These are phyloP conservation scores for Pogonophryne albipinna DNA, from an alignment of 2,797 vertebrate species.

Conservation along the genomic window DNA sequence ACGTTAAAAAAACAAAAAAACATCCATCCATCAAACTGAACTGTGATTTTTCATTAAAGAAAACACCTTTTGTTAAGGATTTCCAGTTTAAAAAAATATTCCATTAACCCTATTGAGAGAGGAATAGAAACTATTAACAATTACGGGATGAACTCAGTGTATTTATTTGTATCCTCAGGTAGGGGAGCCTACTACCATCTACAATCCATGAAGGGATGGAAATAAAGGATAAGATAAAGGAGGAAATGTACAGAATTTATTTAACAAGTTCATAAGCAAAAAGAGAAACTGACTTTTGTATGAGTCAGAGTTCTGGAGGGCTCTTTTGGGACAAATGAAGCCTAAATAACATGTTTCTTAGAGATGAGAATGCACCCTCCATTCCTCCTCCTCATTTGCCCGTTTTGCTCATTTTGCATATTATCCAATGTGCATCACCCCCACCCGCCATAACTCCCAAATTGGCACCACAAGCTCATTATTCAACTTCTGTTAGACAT, in stretches of 20 bases:
- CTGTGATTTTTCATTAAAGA: constrained; percentile 21
- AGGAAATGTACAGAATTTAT: constrained; percentile 11
- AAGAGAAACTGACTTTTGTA: constrained; percentile 30
- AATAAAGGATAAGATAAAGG: constrained; percentile 14
- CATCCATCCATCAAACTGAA: background rate
- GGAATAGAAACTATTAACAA: constrained; percentile 16
- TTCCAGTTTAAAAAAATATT: constrained; percentile 12
- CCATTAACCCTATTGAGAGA: constrained; percentile 16
- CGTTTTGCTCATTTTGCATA: constrained; percentile 58
- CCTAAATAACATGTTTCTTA: constrained; percentile 54
- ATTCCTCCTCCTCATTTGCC: constrained; percentile 51
- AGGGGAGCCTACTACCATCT: background rate
- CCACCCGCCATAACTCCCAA: constrained; percentile 40
- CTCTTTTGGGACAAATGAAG: constrained; percentile 65
- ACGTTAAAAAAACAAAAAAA: background rate
- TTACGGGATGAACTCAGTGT: constrained; percentile 1
- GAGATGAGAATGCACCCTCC: constrained; percentile 37
- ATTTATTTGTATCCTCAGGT: constrained; percentile 33
- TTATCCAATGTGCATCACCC: constrained; percentile 40
- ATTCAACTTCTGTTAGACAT: constrained; percentile 46
- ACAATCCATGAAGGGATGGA: background rate
- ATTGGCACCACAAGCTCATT: constrained; percentile 65
- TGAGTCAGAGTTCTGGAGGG: constrained; percentile 48
- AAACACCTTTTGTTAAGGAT: constrained; percentile 1
- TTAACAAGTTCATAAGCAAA: constrained; percentile 55